These are phyloP conservation scores for Diuraphis noxia DNA, from an alignment of 1,140 invertebrate genomes.

Conservation along the genomic window DNA sequence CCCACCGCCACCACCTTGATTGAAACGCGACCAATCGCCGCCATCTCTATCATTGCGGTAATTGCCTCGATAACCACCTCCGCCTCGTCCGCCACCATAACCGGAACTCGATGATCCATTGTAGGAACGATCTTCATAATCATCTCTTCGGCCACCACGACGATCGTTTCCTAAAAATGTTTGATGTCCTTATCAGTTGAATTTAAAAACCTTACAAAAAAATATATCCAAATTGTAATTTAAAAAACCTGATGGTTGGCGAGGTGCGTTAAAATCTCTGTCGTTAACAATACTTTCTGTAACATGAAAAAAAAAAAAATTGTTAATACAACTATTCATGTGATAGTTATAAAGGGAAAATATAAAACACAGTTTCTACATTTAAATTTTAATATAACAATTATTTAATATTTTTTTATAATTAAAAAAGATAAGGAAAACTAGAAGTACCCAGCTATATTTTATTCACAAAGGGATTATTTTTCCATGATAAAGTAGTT, in stretches of 20 bases:
- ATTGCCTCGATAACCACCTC: slow-evolving; percentile 58
- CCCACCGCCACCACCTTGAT: slow-evolving; percentile 55
- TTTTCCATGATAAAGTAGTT: not conserved
- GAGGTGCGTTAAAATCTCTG: slow-evolving; percentile 28
- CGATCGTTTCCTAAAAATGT: slow-evolving; percentile 46
- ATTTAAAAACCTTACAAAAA: not conserved
- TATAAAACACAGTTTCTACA: not conserved
- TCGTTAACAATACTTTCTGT: not conserved
- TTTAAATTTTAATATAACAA: not conserved
- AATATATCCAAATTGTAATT: not conserved
- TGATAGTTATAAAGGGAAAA: not conserved
- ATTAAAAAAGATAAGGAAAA: not conserved
- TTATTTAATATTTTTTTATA: not conserved
- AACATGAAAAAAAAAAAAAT: not conserved
- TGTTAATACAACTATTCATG: not conserved
- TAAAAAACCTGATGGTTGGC: slow-evolving; percentile 29
- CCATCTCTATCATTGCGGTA: slow-evolving; percentile 63
- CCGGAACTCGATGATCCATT: slow-evolving; percentile 52
- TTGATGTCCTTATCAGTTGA: not conserved
- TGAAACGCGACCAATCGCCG: slow-evolving; percentile 61
- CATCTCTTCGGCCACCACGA: slow-evolving; percentile 51
- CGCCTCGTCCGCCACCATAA: slow-evolving; percentile 44
- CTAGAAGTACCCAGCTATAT: not conserved
- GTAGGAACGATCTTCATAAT: slow-evolving; percentile 51
- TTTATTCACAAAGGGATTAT: not conserved